phyloP scores from a whole-genome alignment of 2,888 invertebrate genomes.

The Theretra japonica region DNA sequence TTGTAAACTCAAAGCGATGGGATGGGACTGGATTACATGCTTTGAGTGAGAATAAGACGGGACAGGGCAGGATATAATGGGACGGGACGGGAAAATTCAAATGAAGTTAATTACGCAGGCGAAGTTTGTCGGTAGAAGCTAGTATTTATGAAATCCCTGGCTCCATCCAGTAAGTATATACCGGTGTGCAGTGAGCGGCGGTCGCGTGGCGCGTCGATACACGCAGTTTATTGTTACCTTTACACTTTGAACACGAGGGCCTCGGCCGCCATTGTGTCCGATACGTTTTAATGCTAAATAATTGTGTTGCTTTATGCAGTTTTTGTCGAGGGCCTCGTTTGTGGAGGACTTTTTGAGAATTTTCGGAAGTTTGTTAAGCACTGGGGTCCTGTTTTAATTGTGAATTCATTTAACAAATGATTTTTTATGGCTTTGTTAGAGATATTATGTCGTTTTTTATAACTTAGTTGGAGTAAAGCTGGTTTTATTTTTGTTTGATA shows the following conservation, averaged over 20 bases:
- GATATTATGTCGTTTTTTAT: no score
- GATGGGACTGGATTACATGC: no score
- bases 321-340: conserved; percentile 23
- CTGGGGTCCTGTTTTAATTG: neutral
- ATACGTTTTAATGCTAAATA: conserved; percentile 29
- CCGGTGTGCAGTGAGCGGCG: neutral
- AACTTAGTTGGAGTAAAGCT: no score
- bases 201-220: conserved; percentile 34
- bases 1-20: no score
- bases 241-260: conserved; percentile 30
- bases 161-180: neutral
- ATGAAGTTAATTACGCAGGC: no score
- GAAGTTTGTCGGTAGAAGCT: neutral
- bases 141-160: neutral
- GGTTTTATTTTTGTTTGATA: no score
- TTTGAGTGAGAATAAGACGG: no score
- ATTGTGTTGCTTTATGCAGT: conserved; percentile 28
- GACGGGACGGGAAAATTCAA: no score
- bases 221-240: conserved; percentile 32
- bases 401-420: neutral
- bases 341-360: conserved; percentile 8
- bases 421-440: neutral
- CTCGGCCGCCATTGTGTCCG: conserved; percentile 29
- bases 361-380: neutral
- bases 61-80: no score